A percentile compares a stretch with the other conserved stretches of the same genome.
Conservation (phyloP, 2,113 vertebrate genomes). For the Brienomyrus brachyistius region DNA sequence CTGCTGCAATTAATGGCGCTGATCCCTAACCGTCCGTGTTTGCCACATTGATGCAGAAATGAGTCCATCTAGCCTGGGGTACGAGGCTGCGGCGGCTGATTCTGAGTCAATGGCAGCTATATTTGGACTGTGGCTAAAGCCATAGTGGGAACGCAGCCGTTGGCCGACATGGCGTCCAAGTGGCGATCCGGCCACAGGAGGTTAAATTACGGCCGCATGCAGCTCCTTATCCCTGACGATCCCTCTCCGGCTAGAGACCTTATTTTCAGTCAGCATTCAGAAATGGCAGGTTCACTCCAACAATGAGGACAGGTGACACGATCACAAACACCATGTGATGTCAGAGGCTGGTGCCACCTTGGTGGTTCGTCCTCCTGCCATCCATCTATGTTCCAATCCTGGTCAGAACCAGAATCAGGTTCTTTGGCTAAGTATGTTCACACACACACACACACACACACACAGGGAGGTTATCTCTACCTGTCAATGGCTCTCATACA, state of each 20-base stretch:
- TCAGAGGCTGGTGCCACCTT: background rate
- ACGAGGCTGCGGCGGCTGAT: conserved; percentile 42
- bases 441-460: background rate
- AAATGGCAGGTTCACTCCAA: background rate
- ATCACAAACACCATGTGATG: background rate
- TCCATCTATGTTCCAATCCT: background rate
- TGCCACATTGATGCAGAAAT: conserved; percentile 31
- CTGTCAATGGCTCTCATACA: background rate
- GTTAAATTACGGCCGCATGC: background rate
- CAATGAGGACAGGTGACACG: background rate
- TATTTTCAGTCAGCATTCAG: background rate
- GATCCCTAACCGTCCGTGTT: conserved; percentile 34
- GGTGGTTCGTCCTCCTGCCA: background rate
- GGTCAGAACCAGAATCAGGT: background rate
- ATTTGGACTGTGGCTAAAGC: conserved; percentile 46
- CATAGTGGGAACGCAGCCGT: conserved; percentile 38
- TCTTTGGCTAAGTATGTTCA: background rate
- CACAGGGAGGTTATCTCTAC: background rate
- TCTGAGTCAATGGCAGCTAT: conserved; percentile 52
- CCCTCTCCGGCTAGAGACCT: background rate
- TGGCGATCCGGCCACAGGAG: background rate
- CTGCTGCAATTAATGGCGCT: conserved; percentile 54
- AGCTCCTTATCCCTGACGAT: background rate
- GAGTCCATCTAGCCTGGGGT: conserved; percentile 42
- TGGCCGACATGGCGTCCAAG: conserved; percentile 35